Conservation (phyloP, 2,113 vertebrate species). For the Xyliphius kryptos region DNA sequence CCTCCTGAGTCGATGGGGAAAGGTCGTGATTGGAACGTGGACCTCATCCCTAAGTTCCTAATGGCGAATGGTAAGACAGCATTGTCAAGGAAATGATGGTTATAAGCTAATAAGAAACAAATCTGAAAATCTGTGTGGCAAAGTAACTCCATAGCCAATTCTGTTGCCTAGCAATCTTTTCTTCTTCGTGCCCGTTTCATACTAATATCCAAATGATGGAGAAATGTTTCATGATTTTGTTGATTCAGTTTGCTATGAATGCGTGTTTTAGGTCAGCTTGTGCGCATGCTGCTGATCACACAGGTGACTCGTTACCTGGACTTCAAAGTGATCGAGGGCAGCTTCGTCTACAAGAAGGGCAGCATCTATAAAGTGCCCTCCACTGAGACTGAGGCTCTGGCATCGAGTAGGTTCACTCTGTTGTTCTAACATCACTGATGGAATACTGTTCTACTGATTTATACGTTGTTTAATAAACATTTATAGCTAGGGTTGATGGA, state of each 20-base stretch:
- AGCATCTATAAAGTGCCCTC: conserved; percentile 96
- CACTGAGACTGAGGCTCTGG: conserved; percentile 87
- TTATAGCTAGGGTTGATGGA: no score
- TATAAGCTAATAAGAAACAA: no score
- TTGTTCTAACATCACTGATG: no score
- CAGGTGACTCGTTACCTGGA: conserved; percentile 96
- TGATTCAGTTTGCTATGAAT: background rate
- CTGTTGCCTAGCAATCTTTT: conserved; percentile 31
- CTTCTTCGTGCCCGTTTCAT: background rate
- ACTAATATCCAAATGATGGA: background rate
- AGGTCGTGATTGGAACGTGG: conserved; percentile 99
- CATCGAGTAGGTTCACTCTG: conserved; percentile 86
- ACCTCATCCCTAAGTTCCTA: no score
- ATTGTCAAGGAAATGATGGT: no score
- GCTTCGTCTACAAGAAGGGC: conserved; percentile 88
- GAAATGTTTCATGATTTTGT: background rate
- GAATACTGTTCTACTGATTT: no score
- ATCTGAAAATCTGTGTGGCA: background rate
- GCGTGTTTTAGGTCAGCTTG: conserved; percentile 82
- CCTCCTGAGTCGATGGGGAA: no score
- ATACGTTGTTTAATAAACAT: no score
- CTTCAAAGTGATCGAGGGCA: conserved; percentile 96
- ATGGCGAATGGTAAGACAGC: conserved; percentile 86
- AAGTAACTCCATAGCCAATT: background rate
- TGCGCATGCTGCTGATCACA: conserved; percentile 94